Conservation (phyloP, 2,888 invertebrate species). For the Xestia rhomboidea region DNA sequence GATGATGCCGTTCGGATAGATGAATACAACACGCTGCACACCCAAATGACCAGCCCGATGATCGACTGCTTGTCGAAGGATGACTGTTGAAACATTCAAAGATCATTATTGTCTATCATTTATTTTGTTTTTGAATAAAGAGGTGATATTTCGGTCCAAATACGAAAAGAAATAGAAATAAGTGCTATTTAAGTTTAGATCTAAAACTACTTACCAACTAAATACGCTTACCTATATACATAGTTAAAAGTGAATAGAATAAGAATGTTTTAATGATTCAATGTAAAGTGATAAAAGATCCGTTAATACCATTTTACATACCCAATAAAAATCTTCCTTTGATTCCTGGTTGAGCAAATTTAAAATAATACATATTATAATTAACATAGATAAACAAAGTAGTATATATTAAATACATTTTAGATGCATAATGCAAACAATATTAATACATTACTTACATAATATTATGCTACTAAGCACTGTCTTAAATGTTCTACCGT, state of each 20-base stretch:
- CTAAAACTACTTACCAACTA: conserved; percentile 7
- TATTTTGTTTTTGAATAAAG: neutral
- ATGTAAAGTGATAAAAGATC: neutral
- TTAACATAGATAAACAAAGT: conserved; percentile 29
- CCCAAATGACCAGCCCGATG: conserved; percentile 98
- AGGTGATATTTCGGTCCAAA: neutral
- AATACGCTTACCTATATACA: neutral
- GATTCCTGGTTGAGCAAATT: conserved; percentile 80
- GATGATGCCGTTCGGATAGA: conserved; percentile 98
- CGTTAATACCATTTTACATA: conserved; percentile 75
- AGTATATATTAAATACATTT: conserved; percentile 19
- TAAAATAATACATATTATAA: conserved; percentile 69
- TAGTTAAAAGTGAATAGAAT: conserved; percentile 13
- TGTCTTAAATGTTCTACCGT: neutral
- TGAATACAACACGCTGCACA: conserved; percentile 98
- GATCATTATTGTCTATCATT: neutral
- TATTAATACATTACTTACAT: conserved; percentile 7
- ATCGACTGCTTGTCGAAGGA: conserved; percentile 97
- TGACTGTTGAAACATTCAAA: conserved; percentile 71
- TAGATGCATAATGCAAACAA: neutral
- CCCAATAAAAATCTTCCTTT: conserved; percentile 84
- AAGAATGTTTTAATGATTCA: neutral
- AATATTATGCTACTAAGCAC: neutral
- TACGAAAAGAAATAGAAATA: conserved; percentile 5
- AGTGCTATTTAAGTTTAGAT: neutral